Evolutionary conservation across 2,113 vertebrate genomes (phyloP).

Genomic region (Gobiocypris rarus): DNA sequence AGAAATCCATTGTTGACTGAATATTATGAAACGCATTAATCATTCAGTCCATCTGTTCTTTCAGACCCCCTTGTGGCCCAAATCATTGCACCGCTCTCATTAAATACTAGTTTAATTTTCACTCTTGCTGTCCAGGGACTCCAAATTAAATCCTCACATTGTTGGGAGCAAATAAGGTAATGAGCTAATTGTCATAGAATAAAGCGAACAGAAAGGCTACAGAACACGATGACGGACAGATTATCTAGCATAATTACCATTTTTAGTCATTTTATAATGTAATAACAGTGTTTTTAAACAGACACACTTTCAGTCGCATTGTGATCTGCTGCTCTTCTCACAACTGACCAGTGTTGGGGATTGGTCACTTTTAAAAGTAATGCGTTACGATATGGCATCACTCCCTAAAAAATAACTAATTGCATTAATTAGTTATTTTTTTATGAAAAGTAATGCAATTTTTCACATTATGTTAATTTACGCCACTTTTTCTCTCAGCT

Average conservation of each 20-base stretch:
- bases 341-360: too few species aligned
- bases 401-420: too few species aligned
- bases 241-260: background rate
- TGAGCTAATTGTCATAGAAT: constrained; percentile 21
- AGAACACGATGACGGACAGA: background rate
- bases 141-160: constrained; percentile 39
- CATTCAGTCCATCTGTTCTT: constrained; percentile 54
- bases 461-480: too few species aligned
- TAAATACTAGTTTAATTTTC: constrained; percentile 35
- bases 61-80: constrained; percentile 26
- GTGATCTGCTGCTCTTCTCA: too few species aligned
- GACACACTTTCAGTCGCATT: background rate
- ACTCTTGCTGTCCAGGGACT: constrained; percentile 5
- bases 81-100: constrained; percentile 47
- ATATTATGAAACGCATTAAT: constrained; percentile 53
- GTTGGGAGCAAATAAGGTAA: constrained; percentile 44
- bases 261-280: background rate
- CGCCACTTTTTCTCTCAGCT: too few species aligned
- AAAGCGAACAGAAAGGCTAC: background rate
- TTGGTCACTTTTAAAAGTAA: too few species aligned
- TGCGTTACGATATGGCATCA: too few species aligned
- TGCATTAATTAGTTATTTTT: too few species aligned
- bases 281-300: background rate
- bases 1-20: constrained; percentile 23
- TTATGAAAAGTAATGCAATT: too few species aligned